These are phyloP conservation scores for Dolomedes plantarius DNA, from an alignment of 2,888 invertebrate genomes.

Conservation along the genomic window DNA sequence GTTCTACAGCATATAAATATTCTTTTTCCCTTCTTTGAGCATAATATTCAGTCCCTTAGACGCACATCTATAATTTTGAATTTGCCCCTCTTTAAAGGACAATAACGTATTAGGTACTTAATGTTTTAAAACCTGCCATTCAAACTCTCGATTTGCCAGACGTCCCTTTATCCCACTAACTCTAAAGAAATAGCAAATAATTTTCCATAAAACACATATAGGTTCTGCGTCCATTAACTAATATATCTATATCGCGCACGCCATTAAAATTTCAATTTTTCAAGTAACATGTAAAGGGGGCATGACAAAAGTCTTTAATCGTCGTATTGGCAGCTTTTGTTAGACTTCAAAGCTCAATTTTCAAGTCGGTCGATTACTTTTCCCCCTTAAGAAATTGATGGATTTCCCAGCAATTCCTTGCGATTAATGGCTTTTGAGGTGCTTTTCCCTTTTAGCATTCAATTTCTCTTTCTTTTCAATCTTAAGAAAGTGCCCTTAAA, in stretches of 20 bases:
- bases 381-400: background rate
- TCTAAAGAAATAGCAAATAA: too few species aligned
- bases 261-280: constrained; percentile 6
- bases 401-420: background rate
- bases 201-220: too few species aligned
- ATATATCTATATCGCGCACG: background rate
- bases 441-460: background rate
- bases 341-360: background rate
- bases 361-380: background rate
- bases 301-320: background rate
- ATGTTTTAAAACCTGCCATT: too few species aligned
- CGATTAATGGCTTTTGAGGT: constrained; percentile 3
- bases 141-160: too few species aligned
- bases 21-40: too few species aligned
- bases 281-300: background rate
- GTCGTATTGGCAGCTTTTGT: background rate
- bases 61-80: too few species aligned
- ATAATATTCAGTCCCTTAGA: too few species aligned
- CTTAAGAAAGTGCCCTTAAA: background rate
- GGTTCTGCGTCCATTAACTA: background rate
- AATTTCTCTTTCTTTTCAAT: background rate
- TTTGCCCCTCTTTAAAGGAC: too few species aligned
- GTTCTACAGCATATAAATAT: too few species aligned
- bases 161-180: too few species aligned
- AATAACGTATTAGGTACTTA: too few species aligned